Base-by-base conservation (phyloP, 1,140 invertebrate species). In the Camponotus floridanus region DNA sequence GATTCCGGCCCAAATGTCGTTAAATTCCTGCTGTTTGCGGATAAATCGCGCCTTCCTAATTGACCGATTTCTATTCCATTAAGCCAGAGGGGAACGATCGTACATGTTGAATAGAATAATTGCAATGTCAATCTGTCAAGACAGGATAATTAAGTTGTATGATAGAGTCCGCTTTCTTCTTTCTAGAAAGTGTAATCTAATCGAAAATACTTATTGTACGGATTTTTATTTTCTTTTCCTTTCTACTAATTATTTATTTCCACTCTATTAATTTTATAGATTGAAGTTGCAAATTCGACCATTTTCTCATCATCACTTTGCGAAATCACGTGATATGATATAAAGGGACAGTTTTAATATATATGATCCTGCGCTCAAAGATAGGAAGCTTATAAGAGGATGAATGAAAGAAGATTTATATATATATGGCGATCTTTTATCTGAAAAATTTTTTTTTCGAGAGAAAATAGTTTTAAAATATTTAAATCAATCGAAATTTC, bases 11-110 rank as follows among this genome's bases (percentile, higher is more conserved):
- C 70, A 48, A 76, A 76, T n/a, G 61, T 85, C 68, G 68, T 83
- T 83, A 83, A 62, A 83, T 83, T 83, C 79, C 74, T 83, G 55
- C 79, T 83, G 57, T 83, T 83, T 83, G 79, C 57, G 68, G 39
- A 45, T 83, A 83, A 83, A 73, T 83, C 68, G 79, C 68, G 68
- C 79, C 57, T 83, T 61, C 68, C 79, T 83, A 73, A 83, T 83
- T 74, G 55, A n/a, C 55, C 39, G 79, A 83, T 74, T 31, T 59
- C 79, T 62, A 71, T 70, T 80, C 36, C 48, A 73, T 83, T 80
- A 80, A 80, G 48, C 78, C 78, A 39, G 26, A 45, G 55, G 68
- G 68, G 48, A 83, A 83, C 57, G 79, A 36, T 18, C 39, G n/a
- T 45, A 45, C 31, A 61, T n/a, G 15, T 62, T 5, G 9, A 26